phyloP scores from a whole-genome alignment of 2,888 invertebrate genomes.

The Anorthoa munda region DNA sequence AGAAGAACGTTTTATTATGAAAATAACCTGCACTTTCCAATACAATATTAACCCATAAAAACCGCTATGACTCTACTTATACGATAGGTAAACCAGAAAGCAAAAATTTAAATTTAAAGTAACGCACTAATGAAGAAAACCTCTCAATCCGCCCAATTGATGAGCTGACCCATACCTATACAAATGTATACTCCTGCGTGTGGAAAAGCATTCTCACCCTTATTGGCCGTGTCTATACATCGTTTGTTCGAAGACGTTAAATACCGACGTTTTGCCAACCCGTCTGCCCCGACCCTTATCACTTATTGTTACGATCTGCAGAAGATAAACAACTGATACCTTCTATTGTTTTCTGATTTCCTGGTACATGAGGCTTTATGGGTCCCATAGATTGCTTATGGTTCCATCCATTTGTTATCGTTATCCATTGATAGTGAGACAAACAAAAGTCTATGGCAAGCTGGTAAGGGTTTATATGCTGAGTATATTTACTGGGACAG shows the following conservation, averaged over 20 bases:
- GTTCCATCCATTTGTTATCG: slow-evolving; percentile 31
- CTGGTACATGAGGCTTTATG: slow-evolving; percentile 48
- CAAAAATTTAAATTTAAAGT: too few relatives aligned
- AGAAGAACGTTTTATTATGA: too few relatives aligned
- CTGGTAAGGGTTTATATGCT: background rate
- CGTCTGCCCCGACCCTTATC: slow-evolving; percentile 61
- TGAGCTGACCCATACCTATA: too few relatives aligned
- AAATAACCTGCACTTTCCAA: too few relatives aligned
- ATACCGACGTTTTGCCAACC: slow-evolving; percentile 54
- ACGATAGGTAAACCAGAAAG: too few relatives aligned
- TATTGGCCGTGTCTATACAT: slow-evolving; percentile 19
- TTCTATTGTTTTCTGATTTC: slow-evolving; percentile 59
- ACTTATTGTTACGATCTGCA: slow-evolving; percentile 60
- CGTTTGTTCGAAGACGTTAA: slow-evolving; percentile 50
- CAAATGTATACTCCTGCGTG: too few relatives aligned
- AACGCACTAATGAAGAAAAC: too few relatives aligned
- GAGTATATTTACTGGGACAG: background rate
- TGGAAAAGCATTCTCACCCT: too few relatives aligned
- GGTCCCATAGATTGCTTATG: slow-evolving; percentile 7
- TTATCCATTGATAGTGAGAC: slow-evolving; percentile 18
- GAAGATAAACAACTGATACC: slow-evolving; percentile 60
- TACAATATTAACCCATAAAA: too few relatives aligned
- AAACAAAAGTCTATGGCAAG: slow-evolving; percentile 1
- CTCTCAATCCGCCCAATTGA: too few relatives aligned
- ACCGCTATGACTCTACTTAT: too few relatives aligned